These are phyloP conservation scores for Leistus spinibarbis DNA, from an alignment of 2,888 invertebrate genomes.

Conservation along the genomic window DNA sequence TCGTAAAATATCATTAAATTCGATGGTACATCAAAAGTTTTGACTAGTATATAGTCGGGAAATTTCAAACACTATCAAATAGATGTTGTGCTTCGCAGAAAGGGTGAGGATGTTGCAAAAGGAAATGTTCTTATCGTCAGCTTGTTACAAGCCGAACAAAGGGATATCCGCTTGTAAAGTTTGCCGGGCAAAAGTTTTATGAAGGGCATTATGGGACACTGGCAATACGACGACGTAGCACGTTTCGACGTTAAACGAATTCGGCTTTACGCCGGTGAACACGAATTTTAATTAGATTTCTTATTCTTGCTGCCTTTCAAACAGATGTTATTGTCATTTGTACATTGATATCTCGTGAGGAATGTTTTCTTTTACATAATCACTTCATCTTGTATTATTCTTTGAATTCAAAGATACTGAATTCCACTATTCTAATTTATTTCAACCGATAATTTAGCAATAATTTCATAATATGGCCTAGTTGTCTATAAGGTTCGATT, in stretches of 20 bases:
- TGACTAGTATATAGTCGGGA: no score
- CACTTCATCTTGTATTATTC: no score
- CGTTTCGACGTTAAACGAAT: not conserved
- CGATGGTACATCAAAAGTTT: no score
- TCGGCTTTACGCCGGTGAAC: not conserved
- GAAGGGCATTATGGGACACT: conserved; percentile 30
- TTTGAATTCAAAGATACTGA: no score
- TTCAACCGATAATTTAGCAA: no score
- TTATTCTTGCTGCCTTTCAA: not conserved
- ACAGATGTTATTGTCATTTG: not conserved
- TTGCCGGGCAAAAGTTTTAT: conserved; percentile 33
- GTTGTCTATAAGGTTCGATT: no score
- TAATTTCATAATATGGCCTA: no score
- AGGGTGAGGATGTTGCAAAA: not conserved
- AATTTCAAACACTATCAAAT: no score
- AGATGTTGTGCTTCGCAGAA: not conserved
- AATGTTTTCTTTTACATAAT: no score
- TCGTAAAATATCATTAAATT: no score
- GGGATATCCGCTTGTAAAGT: conserved; percentile 31
- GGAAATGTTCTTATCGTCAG: conserved; percentile 30
- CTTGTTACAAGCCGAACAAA: conserved; percentile 35
- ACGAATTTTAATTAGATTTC: not conserved
- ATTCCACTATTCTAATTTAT: no score
- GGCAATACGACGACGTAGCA: conserved; percentile 21
- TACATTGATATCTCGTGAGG: not conserved